Conservation (phyloP, 2,113 vertebrate genomes). For the Sterna hirundo region DNA sequence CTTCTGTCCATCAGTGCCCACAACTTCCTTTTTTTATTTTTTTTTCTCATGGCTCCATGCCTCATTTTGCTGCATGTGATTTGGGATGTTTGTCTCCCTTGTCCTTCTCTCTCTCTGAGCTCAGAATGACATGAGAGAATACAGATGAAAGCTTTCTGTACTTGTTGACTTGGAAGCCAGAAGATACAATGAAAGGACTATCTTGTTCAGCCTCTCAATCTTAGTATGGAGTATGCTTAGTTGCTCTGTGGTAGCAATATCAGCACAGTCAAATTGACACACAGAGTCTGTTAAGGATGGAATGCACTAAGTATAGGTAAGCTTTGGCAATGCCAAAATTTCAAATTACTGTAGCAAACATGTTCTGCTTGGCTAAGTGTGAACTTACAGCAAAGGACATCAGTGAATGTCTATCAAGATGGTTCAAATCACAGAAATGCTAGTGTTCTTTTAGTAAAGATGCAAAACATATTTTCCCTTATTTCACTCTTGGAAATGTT, state of each 20-base stretch:
- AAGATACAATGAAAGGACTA: neutral
- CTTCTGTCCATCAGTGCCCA: neutral
- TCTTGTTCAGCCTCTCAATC: neutral
- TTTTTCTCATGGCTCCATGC: neutral
- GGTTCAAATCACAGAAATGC: neutral
- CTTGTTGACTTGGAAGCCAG: neutral
- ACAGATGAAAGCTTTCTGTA: neutral
- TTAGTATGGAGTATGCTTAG: neutral
- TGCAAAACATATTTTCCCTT: neutral
- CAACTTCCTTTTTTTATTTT: neutral
- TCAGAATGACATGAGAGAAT: neutral
- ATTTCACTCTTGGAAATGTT: neutral
- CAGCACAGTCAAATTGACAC: neutral
- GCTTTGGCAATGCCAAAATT: neutral
- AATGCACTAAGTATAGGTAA: neutral
- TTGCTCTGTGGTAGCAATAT: neutral
- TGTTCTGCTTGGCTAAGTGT: neutral
- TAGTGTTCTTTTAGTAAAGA: neutral
- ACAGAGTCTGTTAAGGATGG: neutral
- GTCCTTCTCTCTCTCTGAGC: neutral
- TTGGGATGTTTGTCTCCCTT: neutral
- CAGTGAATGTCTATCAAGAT: neutral
- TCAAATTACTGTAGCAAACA: neutral
- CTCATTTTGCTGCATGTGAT: neutral
- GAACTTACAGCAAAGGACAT: neutral